phyloP scores from a whole-genome alignment of 2,113 vertebrate genomes.

The Ciconia maguari region DNA sequence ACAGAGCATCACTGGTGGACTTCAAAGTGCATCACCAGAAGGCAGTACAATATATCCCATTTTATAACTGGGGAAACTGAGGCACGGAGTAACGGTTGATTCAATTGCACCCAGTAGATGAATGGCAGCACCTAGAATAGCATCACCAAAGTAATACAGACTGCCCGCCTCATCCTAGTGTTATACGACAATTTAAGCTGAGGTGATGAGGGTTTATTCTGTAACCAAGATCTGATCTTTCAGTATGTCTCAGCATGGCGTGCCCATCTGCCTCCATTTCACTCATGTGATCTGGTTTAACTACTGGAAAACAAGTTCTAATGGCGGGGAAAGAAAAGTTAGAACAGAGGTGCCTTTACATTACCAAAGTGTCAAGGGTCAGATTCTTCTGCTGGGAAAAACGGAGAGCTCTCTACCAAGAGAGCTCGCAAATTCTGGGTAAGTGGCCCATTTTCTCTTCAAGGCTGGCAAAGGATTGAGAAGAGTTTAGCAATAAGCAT shows the following conservation, averaged over 20 bases:
- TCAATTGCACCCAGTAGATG: background rate
- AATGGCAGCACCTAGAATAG: background rate
- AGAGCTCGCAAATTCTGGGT: background rate
- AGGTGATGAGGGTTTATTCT: background rate
- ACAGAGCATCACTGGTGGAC: background rate
- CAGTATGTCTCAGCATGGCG: background rate
- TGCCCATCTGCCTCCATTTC: background rate
- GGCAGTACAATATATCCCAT: accelerated
- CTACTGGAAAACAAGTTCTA: background rate
- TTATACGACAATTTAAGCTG: background rate
- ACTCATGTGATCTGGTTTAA: background rate
- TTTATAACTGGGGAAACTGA: background rate
- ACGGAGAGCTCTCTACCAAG: background rate
- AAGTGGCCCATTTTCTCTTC: background rate
- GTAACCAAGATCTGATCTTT: background rate
- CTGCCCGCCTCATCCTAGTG: background rate
- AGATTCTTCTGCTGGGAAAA: background rate
- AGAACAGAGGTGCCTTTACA: background rate
- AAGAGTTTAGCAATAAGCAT: background rate
- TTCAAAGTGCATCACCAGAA: background rate
- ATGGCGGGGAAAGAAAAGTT: accelerated
- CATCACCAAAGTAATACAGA: background rate
- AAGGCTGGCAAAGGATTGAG: background rate
- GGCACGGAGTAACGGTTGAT: background rate
- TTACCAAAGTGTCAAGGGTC: background rate